Percentiles rank a stretch among this genome's conserved stretches.
phyloP scores from a whole-genome alignment of 64 coral and sea anemone species.

The Pocillopora damicornis region DNA sequence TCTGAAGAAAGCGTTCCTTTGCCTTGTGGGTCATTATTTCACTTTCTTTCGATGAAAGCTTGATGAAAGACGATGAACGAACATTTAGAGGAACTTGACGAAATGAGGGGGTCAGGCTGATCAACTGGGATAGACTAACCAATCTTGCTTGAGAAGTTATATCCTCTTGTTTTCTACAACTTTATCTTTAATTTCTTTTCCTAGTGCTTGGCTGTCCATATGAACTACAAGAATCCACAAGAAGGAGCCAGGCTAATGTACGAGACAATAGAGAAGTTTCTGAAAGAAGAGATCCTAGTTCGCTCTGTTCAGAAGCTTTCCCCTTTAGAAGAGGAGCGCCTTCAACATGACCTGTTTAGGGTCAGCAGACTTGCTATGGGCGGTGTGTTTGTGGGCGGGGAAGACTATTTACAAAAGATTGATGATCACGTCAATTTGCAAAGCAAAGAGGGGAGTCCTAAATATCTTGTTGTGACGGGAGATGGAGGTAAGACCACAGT shows the following conservation, averaged over 20 bases:
- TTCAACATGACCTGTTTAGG: conserved; percentile 59
- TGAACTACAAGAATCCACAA: conserved; percentile 73
- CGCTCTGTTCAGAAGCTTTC: conserved; percentile 38
- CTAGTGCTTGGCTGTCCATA: conserved; percentile 79
- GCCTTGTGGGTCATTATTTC: too few relatives aligned
- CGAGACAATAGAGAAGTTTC: conserved; percentile 75
- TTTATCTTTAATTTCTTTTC: background rate
- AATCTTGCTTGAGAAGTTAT: background rate
- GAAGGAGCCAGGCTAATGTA: conserved; percentile 82
- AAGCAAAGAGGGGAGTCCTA: background rate
- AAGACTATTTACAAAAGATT: conserved; percentile 56
- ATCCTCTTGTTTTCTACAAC: background rate
- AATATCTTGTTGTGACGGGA: conserved; percentile 55
- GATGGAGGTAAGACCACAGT: conserved; percentile 49
- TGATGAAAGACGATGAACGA: too few relatives aligned
- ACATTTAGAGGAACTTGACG: too few relatives aligned
- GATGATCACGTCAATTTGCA: conserved; percentile 25
- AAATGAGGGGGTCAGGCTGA: background rate
- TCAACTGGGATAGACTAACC: background rate
- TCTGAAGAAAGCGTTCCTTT: too few relatives aligned
- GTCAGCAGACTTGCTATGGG: conserved; percentile 87
- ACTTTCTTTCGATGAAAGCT: too few relatives aligned
- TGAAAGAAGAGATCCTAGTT: conserved; percentile 54
- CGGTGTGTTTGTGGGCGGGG: conserved; percentile 68
- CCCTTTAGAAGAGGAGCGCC: conserved; percentile 51